A percentile compares a stretch with the other conserved stretches of the same genome.
Evolutionary conservation across 2,888 invertebrate species (phyloP).

Genomic region (Tipula vernalis): DNA sequence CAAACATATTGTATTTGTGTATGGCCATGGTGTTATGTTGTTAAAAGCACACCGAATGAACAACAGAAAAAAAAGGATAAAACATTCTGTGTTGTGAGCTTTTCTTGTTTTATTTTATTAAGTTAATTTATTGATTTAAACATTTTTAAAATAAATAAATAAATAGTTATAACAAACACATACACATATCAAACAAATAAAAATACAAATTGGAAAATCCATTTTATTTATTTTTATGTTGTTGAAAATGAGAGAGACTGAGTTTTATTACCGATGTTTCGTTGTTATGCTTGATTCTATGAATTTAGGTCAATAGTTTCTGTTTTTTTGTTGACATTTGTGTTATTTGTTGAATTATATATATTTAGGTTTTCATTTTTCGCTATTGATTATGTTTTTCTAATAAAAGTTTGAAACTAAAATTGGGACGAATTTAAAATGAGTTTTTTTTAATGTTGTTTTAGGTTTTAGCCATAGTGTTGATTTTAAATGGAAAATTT

Average conservation of each 20-base stretch:
- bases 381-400: not conserved
- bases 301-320: not conserved
- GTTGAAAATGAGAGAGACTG: not conserved
- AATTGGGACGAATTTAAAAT: no score
- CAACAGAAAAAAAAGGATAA: not conserved
- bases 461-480: no score
- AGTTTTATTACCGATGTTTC: not conserved
- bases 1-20: not conserved
- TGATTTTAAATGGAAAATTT: no score
- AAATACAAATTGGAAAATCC: not conserved
- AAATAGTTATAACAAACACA: not conserved
- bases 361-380: not conserved
- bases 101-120: not conserved
- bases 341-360: not conserved
- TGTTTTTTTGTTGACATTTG: not conserved
- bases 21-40: not conserved
- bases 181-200: not conserved
- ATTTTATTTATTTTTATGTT: not conserved
- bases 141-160: not conserved
- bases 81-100: not conserved
- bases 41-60: not conserved
- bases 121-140: slow-evolving; percentile 4
- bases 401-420: not conserved
- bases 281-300: not conserved
- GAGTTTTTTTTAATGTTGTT: no score